These are phyloP conservation scores for Eurois occulta DNA, from an alignment of 2,888 invertebrate species.

Conservation along the genomic window DNA sequence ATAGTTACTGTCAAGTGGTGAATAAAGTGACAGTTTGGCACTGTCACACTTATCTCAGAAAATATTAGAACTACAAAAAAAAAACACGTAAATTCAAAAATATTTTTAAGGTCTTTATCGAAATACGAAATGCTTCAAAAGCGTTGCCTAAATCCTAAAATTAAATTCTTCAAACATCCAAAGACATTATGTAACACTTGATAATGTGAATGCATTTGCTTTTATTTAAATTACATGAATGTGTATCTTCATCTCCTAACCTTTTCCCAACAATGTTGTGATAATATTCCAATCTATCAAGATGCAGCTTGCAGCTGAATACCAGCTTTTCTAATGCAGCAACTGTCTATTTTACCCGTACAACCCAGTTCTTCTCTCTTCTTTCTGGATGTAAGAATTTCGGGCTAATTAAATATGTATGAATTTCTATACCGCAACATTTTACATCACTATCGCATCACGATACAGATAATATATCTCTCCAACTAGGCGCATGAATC, in stretches of 20 bases:
- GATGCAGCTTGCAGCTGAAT: background rate
- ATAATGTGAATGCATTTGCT: background rate
- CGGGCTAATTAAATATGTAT: background rate
- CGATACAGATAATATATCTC: slow-evolving; percentile 47
- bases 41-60: background rate
- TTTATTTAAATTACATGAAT: background rate
- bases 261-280: background rate
- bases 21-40: background rate
- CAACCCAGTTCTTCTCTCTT: no score
- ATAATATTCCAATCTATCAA: background rate
- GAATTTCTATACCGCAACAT: background rate
- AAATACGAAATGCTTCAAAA: background rate
- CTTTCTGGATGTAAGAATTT: background rate
- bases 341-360: background rate
- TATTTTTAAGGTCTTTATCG: background rate
- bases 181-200: background rate
- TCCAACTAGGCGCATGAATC: slow-evolving; percentile 59
- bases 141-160: background rate
- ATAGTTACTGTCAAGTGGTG: background rate
- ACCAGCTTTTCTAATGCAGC: background rate
- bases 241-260: background rate
- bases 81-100: background rate
- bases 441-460: slow-evolving; percentile 40
- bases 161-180: background rate
- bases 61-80: background rate